Conservation (phyloP, 2,113 vertebrate genomes). For the Garra rufa region DNA sequence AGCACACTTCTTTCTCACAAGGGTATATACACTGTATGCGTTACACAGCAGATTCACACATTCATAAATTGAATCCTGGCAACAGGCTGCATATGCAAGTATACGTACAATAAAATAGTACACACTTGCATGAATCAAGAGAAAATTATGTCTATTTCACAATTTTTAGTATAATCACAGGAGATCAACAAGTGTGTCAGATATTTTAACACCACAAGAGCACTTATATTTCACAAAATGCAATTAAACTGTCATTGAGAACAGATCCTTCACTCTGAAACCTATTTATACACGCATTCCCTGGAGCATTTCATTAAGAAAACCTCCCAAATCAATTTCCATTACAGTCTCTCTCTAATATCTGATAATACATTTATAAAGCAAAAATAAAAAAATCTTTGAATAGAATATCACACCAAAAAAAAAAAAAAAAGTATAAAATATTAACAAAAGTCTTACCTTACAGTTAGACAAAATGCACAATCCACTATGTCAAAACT, state of each 20-base stretch:
- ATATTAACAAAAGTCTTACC: constrained; percentile 29
- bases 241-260: neutral
- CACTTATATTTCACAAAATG: neutral
- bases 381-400: neutral
- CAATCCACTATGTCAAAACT: neutral
- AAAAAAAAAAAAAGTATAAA: too few species aligned
- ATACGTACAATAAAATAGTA: neutral
- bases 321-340: neutral
- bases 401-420: neutral
- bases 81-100: neutral
- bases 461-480: neutral
- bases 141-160: neutral
- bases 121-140: neutral
- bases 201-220: neutral
- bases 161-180: neutral
- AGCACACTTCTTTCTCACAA: neutral
- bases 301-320: neutral
- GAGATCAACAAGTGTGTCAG: neutral
- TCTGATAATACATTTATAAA: neutral
- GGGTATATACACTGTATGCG: neutral
- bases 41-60: neutral
- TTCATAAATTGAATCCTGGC: neutral
- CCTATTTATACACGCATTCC: neutral
- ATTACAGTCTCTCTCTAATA: neutral
- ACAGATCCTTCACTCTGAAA: neutral